Evolutionary conservation across 2,113 vertebrate species (phyloP), one percentile per base, ranked within the genome.

Genomic region (Gymnobelideus leadbeateri): DNA sequence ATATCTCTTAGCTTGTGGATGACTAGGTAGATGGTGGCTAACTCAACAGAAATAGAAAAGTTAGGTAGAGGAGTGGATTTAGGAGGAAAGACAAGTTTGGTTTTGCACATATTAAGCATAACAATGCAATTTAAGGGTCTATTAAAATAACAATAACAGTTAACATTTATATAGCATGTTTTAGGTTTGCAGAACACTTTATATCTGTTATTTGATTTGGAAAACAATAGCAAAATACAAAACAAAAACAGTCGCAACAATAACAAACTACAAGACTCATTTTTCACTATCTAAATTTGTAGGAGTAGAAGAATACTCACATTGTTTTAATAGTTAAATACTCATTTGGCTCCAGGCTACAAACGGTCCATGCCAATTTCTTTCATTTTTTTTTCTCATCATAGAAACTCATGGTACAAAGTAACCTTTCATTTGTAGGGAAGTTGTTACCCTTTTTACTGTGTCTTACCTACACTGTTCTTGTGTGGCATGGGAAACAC

Each of bases 341-440:
- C 49, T 47, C 25, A 1, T 0, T 19, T 47, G 57, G 1, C 52
- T 53, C n/a, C 95, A 24, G 52, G 28, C 28, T 51, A 31, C 50
- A 89, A 84, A 84, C 1, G 1, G n/a, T 21, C 12, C 46, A 8
- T 52, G 68, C 23, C 25, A 28, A 84, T 49, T 31, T 12, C 10
- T 24, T 16, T 24, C 46, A 55, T 50, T 47, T 93, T 92, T 94
- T 50, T 93, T 55, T 14, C 25, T 96, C 54, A 77, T 54, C 51
- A 91, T 19, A 89, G 37, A 11, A 77, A 68, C 47, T 92, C 90
- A 89, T 94, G 92, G 92, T n/a, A 28, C 1, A 25, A 92, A 91
- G 37, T 52, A 61, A 54, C 5, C 94, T 53, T 77, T 94, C 93
- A 93, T 96, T 94, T 61, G 89, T 49, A 49, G 77, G 93, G 53